phyloP scores from a whole-genome alignment of 2,888 invertebrate genomes.

The Nomada hirtipes region DNA sequence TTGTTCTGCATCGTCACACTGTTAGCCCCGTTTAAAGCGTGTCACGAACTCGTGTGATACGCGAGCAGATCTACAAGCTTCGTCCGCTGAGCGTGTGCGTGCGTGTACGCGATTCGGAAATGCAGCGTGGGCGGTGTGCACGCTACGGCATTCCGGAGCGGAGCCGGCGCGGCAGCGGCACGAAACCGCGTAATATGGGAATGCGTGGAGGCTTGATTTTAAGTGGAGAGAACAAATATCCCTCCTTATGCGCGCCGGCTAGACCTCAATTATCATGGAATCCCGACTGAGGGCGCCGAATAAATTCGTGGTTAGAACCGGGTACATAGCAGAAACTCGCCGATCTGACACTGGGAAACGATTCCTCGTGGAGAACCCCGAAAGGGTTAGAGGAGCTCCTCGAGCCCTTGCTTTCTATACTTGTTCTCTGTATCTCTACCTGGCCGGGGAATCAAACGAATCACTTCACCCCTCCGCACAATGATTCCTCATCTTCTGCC shows the following conservation, averaged over 20 bases:
- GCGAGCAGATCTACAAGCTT: background rate
- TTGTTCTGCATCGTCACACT: background rate
- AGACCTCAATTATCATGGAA: slow-evolving; percentile 78
- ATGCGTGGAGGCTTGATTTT: slow-evolving; percentile 72
- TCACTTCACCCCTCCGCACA: no score
- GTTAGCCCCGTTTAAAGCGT: background rate
- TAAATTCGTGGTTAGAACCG: slow-evolving; percentile 68
- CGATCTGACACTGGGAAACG: slow-evolving; percentile 45
- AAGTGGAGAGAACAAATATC: slow-evolving; percentile 76
- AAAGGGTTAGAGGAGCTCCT: no score
- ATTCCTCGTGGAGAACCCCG: slow-evolving; percentile 19
- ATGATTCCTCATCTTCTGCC: no score
- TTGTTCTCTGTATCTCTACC: no score
- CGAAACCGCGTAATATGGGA: slow-evolving; percentile 76
- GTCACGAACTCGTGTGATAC: background rate
- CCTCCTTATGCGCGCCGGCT: slow-evolving; percentile 55
- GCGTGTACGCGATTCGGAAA: slow-evolving; percentile 1
- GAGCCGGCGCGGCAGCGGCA: slow-evolving; percentile 58
- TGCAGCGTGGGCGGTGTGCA: slow-evolving; percentile 77
- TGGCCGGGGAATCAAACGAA: no score
- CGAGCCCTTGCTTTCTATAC: no score
- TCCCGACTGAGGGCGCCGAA: slow-evolving; percentile 63
- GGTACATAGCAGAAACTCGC: slow-evolving; percentile 38
- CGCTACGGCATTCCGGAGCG: slow-evolving; percentile 70
- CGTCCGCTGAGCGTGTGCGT: slow-evolving; percentile 8